A percentile compares a stretch with the other conserved stretches of the same genome.
Evolutionary conservation across 2,797 vertebrate species (phyloP).

Genomic region (Enteromius viviparus): DNA sequence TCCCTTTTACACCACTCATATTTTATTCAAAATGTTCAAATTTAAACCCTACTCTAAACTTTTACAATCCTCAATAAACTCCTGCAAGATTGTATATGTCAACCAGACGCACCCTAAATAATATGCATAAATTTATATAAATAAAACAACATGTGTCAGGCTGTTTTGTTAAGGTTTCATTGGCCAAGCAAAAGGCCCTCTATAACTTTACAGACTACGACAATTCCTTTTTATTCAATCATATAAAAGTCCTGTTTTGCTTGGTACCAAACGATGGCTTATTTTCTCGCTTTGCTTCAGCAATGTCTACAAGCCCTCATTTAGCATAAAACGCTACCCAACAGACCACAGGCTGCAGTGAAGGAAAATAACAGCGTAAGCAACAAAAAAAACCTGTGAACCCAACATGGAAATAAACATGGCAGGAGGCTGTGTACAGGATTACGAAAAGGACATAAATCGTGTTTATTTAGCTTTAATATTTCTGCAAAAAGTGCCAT

Average conservation of each 20-base stretch:
- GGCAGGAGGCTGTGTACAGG: constrained; percentile 59
- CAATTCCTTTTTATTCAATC: constrained; percentile 51
- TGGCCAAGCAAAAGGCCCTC: constrained; percentile 38
- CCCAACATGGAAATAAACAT: constrained; percentile 70
- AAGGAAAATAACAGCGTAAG: constrained; percentile 71
- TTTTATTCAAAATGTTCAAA: neutral
- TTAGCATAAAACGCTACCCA: constrained; percentile 42
- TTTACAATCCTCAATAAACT: constrained; percentile 24
- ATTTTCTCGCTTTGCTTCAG: constrained; percentile 45
- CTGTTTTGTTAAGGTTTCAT: constrained; percentile 32
- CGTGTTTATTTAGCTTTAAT: neutral
- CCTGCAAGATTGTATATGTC: constrained; percentile 21
- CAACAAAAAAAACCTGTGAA: constrained; percentile 58
- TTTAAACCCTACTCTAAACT: constrained; percentile 6
- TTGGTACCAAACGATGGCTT: constrained; percentile 43
- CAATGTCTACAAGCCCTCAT: constrained; percentile 50
- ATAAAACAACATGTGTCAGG: constrained; percentile 51
- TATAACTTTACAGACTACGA: constrained; percentile 48
- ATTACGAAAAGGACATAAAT: constrained; percentile 33
- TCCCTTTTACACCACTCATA: neutral
- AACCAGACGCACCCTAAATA: constrained; percentile 39
- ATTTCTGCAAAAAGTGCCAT: neutral
- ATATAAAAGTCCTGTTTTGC: constrained; percentile 53
- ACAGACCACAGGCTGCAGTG: constrained; percentile 64
- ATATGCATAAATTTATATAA: constrained; percentile 47